Percentiles rank a stretch among this genome's conserved stretches.
These are phyloP conservation scores for Clostera curtula DNA, from an alignment of 2,888 invertebrate species.

Conservation along the genomic window DNA sequence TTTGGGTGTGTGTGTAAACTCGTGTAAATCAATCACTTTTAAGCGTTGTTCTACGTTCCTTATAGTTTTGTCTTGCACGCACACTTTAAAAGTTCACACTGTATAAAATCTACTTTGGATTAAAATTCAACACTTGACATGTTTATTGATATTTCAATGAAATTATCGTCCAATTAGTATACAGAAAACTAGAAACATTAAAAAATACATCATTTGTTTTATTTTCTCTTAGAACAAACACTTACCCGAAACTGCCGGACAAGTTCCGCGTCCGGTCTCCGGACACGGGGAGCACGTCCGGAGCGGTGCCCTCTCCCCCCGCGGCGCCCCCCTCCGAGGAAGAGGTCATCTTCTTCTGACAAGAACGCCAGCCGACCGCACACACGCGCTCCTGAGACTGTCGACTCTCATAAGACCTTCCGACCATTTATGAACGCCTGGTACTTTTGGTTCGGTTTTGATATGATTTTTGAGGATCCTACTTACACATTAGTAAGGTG, in stretches of 20 bases:
- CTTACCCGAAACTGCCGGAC: conserved; percentile 82
- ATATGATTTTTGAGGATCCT: no score
- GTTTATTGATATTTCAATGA: no score
- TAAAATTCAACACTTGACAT: no score
- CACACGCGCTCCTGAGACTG: conserved; percentile 60
- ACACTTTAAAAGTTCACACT: no score
- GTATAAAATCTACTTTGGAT: no score
- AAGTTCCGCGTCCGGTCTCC: conserved; percentile 78
- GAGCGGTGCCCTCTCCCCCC: conserved; percentile 15
- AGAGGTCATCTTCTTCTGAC: conserved; percentile 83
- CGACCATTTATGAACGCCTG: conserved; percentile 19
- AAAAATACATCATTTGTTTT: not conserved
- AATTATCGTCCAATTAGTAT: no score
- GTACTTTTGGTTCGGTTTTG: conserved; percentile 13
- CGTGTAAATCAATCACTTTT: no score
- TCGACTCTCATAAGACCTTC: conserved; percentile 52
- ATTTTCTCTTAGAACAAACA: conserved; percentile 73
- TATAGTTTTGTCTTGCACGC: no score
- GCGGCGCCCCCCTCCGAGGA: conserved; percentile 54
- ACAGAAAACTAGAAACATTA: not conserved
- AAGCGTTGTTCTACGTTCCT: no score
- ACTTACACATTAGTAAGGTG: no score
- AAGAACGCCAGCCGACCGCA: conserved; percentile 31
- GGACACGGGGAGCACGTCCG: conserved; percentile 28
- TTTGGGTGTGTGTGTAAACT: no score